phyloP scores from a whole-genome alignment of 2,888 invertebrate species.

The Perizoma flavofasciatum region DNA sequence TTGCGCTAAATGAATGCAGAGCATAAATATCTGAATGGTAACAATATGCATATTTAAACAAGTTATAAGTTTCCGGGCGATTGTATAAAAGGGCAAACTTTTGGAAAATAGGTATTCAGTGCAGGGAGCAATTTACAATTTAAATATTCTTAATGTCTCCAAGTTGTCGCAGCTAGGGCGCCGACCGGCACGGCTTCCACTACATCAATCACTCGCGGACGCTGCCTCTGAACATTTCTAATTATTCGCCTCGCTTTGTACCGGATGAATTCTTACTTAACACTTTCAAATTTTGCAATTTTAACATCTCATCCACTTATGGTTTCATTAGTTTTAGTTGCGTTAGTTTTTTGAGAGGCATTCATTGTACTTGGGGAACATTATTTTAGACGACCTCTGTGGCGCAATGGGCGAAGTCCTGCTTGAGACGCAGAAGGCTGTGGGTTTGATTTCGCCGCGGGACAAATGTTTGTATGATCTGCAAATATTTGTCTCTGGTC shows the following conservation, averaged over 20 bases:
- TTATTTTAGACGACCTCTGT: too few relatives aligned
- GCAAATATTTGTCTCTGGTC: too few relatives aligned
- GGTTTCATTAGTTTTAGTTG: background rate
- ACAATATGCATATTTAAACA: constrained; percentile 33
- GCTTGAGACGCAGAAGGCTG: too few relatives aligned
- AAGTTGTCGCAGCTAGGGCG: constrained; percentile 68
- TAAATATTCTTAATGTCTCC: constrained; percentile 83
- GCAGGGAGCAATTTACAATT: constrained; percentile 82
- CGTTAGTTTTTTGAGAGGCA: constrained; percentile 7
- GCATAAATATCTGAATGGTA: constrained; percentile 19
- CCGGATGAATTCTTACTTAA: constrained; percentile 55
- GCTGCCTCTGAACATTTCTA: constrained; percentile 80
- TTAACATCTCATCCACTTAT: constrained; percentile 1
- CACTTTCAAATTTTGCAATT: constrained; percentile 40
- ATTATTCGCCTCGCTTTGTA: constrained; percentile 75
- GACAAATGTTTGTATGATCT: too few relatives aligned
- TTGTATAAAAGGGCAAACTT: constrained; percentile 68
- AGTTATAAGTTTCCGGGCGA: constrained; percentile 45
- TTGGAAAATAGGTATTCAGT: constrained; percentile 80
- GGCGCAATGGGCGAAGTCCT: too few relatives aligned
- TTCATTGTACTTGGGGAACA: background rate
- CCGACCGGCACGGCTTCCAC: constrained; percentile 73
- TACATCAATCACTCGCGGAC: constrained; percentile 83
- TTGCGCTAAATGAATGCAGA: constrained; percentile 9
- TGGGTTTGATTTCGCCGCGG: too few relatives aligned